phyloP scores from a whole-genome alignment of 2,113 vertebrate species.

The Alaudala cheleensis region DNA sequence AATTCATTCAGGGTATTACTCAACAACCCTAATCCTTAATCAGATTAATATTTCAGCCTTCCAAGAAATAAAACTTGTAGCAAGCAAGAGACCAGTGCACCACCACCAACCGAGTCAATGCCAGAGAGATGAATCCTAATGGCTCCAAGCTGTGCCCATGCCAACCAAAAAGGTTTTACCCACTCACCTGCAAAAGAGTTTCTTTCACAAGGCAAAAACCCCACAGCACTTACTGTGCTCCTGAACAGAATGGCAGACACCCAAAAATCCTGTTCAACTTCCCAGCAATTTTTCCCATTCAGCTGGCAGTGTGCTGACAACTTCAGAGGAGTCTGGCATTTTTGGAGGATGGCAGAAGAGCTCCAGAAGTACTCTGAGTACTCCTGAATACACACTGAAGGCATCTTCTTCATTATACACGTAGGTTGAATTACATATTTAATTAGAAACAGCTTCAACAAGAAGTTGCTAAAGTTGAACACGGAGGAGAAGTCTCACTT shows the following conservation, averaged over 20 bases:
- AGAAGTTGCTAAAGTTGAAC: not conserved
- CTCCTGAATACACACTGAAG: not conserved
- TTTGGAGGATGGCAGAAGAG: not conserved
- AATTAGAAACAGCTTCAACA: not conserved
- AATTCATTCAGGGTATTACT: not conserved
- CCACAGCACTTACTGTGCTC: not conserved
- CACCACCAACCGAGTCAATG: not conserved
- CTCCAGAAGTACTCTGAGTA: not conserved
- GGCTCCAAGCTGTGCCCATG: accelerated
- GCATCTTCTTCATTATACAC: not conserved
- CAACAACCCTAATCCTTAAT: not conserved
- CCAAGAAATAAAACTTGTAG: not conserved
- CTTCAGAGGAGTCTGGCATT: not conserved
- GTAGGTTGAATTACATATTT: not conserved
- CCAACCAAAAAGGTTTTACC: not conserved
- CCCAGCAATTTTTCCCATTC: not conserved
- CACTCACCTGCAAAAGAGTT: not conserved
- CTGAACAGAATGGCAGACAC: not conserved
- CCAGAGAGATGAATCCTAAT: not conserved
- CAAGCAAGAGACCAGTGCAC: not conserved
- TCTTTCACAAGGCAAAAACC: not conserved
- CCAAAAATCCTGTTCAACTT: not conserved
- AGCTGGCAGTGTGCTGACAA: not conserved
- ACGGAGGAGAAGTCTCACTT: not conserved
- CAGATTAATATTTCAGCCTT: not conserved